A percentile compares a stretch with the other conserved stretches of the same genome.
Conservation (phyloP, 2,888 invertebrate species). For the Cheilosia vernalis region DNA sequence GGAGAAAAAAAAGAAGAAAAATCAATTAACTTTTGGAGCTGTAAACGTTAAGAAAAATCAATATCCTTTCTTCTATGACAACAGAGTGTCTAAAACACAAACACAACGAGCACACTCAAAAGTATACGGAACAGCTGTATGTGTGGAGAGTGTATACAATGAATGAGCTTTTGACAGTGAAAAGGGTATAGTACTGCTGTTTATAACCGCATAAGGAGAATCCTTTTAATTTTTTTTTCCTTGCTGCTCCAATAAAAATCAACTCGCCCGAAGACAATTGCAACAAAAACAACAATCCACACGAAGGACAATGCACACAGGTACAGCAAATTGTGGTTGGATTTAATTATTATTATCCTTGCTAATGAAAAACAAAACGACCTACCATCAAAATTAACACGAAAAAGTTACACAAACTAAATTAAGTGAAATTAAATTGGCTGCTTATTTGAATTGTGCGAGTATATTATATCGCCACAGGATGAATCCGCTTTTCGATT, state of each 20-base stretch:
- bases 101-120: conserved; percentile 48
- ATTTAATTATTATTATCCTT: conserved; percentile 35
- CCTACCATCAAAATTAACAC: not conserved
- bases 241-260: conserved; percentile 6
- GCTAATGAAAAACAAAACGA: not conserved
- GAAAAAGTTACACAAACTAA: conserved; percentile 11
- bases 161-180: conserved; percentile 47
- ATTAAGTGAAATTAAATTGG: conserved; percentile 34
- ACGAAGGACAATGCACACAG: not conserved
- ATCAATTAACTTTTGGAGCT: conserved; percentile 60
- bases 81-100: conserved; percentile 54
- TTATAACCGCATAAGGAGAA: conserved; percentile 24
- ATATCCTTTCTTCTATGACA: conserved; percentile 68
- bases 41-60: conserved; percentile 63
- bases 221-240: conserved; percentile 8
- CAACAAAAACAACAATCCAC: not conserved
- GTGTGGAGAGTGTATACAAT: conserved; percentile 41
- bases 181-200: conserved; percentile 15
- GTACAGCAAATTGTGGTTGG: not conserved
- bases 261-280: conserved; percentile 11
- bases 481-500: conserved; percentile 31
- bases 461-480: conserved; percentile 18
- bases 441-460: conserved; percentile 34
- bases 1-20: conserved; percentile 27
- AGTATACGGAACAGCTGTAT: conserved; percentile 16